A percentile compares a stretch with the other conserved stretches of the same genome.
These are phyloP conservation scores for Acridotheres tristis DNA, from an alignment of 2,797 vertebrate genomes.

Conservation along the genomic window DNA sequence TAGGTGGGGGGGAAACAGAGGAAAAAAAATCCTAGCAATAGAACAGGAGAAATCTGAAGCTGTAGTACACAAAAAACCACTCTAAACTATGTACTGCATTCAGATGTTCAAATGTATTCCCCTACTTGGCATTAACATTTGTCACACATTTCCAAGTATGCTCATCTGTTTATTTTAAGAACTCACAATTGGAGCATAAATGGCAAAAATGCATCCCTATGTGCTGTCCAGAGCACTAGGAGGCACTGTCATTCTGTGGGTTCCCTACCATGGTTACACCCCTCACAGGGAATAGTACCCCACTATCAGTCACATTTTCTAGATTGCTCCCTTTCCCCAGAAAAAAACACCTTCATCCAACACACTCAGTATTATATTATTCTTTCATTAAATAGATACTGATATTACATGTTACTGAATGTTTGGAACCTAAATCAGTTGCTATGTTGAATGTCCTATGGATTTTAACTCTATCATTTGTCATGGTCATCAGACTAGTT, in stretches of 20 bases:
- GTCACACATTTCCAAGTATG: neutral
- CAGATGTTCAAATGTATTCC: neutral
- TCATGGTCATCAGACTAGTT: neutral
- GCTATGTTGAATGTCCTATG: neutral
- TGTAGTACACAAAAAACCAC: neutral
- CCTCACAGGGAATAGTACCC: neutral
- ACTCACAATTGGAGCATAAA: neutral
- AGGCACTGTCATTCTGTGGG: conserved; percentile 43
- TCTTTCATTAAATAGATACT: neutral
- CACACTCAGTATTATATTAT: neutral
- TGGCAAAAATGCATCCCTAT: neutral
- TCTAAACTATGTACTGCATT: neutral
- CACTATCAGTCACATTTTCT: neutral
- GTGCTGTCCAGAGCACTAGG: conserved; percentile 22
- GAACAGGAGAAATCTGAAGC: neutral
- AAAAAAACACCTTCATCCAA: neutral
- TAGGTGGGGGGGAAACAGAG: rapidly evolving
- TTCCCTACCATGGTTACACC: neutral
- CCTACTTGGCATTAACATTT: neutral
- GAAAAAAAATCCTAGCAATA: neutral
- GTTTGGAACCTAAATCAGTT: neutral
- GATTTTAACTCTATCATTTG: neutral
- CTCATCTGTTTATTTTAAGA: conserved; percentile 23
- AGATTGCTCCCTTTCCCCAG: neutral
- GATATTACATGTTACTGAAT: neutral